Evolutionary conservation across 1,140 invertebrate species (phyloP).

Genomic region (Eumaeus atala): DNA sequence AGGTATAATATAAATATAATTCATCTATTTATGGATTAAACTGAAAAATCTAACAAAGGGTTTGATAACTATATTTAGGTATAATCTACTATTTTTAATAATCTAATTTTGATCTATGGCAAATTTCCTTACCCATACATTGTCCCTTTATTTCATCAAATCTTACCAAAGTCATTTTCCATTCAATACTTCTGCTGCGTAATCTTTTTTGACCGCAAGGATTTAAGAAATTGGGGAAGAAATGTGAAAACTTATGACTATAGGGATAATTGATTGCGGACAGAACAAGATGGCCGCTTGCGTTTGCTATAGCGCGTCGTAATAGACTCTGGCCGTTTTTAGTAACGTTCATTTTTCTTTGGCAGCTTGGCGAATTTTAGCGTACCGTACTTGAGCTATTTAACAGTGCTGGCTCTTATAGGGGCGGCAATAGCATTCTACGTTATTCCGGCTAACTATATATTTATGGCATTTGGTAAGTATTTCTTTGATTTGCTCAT

Average conservation of each 20-base stretch:
- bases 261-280: not conserved
- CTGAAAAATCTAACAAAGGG: no score
- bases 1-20: no score
- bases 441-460: constrained; percentile 85
- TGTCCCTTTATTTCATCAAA: no score
- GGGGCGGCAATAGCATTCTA: constrained; percentile 85
- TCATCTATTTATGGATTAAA: no score
- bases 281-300: not conserved
- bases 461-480: constrained; percentile 63
- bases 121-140: no score
- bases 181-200: not conserved
- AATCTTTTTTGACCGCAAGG: constrained; percentile 11
- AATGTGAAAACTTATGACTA: constrained; percentile 4
- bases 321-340: no score
- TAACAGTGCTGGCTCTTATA: constrained; percentile 85
- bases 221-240: constrained; percentile 1
- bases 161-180: no score
- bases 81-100: no score
- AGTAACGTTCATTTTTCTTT: constrained; percentile 33
- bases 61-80: no score
- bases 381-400: constrained; percentile 94
- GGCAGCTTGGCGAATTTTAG: constrained; percentile 95
- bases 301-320: not conserved
- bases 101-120: no score
- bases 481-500: constrained; percentile 9